Base-by-base conservation (phyloP, 2,888 invertebrate genomes). In the Acrocera orbiculus region DNA sequence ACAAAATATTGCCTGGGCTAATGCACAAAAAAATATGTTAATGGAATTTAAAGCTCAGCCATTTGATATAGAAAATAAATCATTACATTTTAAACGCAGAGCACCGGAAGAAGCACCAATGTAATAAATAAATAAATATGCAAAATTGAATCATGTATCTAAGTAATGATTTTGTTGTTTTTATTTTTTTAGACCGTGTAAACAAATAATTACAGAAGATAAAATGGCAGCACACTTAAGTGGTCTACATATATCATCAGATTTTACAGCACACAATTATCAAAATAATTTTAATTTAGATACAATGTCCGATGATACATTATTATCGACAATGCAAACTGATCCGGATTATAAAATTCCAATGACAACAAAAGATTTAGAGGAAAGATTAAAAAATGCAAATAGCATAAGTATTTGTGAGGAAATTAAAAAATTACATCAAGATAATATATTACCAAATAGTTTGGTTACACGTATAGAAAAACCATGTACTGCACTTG, bases 221-320 rank as follows among this genome's bases (percentile, higher is more conserved):
- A 79, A 76, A 54, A 83, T 85, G 73, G 76, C 81, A 1, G 80
- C 77, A 16, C 80, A 82, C 48, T 67, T 85, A 41, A 74, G 70
- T 43, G 70, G 75, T 23, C 62, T 85, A 20, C 80, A 81, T 50
- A 80, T 85, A 44, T 71, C 72, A 0, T 58, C 65, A 13, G 61
- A 66, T 35, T 55, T 46, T 23, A 49, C 48, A 17, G 42, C 47
- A 10, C 47, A 51, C n/a, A n/a, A n/a, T n/a, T n/a, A n/a, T n/a
- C n/a, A n/a, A n/a, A n/a, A n/a, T 27, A 42, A 26, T 28, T 27
- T 36, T 4, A 27, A 34, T 25, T 14, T 7, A 8, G 22, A 26
- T 2, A 25, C 17, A 8, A 22, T 33, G 16, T 20, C 13, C 13
- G 13, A 10, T 16, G 7, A 2, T 10, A 16, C 4, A 9, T 9